phyloP scores from a whole-genome alignment of 1,140 invertebrate species.

The Plectrocnemia conspersa region DNA sequence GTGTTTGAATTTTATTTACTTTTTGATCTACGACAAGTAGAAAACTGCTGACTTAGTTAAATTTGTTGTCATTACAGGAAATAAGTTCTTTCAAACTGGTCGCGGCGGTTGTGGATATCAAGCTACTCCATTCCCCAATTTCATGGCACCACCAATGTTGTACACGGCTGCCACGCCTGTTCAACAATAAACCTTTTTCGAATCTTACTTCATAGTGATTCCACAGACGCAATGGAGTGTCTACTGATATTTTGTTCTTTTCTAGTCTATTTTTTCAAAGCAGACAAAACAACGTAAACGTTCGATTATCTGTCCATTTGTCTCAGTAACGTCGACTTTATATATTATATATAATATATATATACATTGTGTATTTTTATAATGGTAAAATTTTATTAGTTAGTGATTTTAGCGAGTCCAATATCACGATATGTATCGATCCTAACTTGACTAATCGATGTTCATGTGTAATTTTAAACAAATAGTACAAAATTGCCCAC shows the following conservation, averaged over 20 bases:
- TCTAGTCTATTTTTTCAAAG: conserved; percentile 28
- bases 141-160: conserved; percentile 44
- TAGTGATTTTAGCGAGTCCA: too few species aligned
- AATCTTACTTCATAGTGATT: conserved; percentile 16
- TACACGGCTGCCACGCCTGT: conserved; percentile 48
- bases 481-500: conserved; percentile 15
- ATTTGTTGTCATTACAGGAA: conserved; percentile 37
- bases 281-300: too few species aligned
- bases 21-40: too few species aligned
- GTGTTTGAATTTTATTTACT: too few species aligned
- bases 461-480: too few species aligned
- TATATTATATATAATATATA: too few species aligned
- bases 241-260: conserved; percentile 18
- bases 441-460: too few species aligned
- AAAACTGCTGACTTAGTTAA: conserved; percentile 4
- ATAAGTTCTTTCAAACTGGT: conserved; percentile 49
- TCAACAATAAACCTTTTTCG: conserved; percentile 42
- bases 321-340: too few species aligned
- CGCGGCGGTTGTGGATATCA: conserved; percentile 50
- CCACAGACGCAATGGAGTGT: conserved; percentile 28
- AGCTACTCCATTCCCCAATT: conserved; percentile 46
- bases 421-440: too few species aligned
- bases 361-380: too few species aligned
- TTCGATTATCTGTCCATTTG: too few species aligned
- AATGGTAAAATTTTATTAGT: too few species aligned